Evolutionary conservation across 2,797 vertebrate genomes (phyloP), one percentile per base, ranked within the genome.

Genomic region (Psittacula derbiana): DNA sequence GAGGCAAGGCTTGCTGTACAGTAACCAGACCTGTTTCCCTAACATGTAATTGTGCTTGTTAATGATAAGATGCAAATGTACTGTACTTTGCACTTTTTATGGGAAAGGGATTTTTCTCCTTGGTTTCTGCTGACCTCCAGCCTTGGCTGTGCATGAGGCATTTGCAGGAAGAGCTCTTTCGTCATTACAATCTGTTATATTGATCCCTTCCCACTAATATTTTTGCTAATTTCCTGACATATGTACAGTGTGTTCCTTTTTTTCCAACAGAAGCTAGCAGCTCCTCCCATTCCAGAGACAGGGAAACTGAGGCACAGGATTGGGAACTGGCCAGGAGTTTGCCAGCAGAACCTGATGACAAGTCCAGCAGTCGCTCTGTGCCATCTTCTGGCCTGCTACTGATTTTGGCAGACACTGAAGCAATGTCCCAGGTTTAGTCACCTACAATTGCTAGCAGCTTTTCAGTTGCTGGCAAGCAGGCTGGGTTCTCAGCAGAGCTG

Each of bases 401-500:
- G 79, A 27, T 91, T 67, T 87, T 93, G 94, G 88, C 75, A 91
- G 57, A 36, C 31, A 31, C 28, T 65, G 62, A 83, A 83, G 41
- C 41, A 52, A 16, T 57, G 57, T 60, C 72, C 72, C 75, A 78
- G 65, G 72, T 86, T 88, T 88, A 91, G 79, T 67, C 70, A 88
- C 70, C 88, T 91, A 43, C 76, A 83, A 31, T 67, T 52, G 15
- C 64, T 69, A 90, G 53, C 86, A 92, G 90, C 73, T 90, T 96
- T 83, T 80, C 72, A 23, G n/a, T 57, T 69, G 44, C 67, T 95
- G 95, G 82, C 80, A 91, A 78, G 70, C 55, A 71, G 66, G 53
- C 46, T 78, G 33, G 36, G 43, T 75, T 69, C 85, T 90, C 80
- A 94, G 90, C 65, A 90, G 87, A 93, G 65, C 76, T 83, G 24